phyloP scores from a whole-genome alignment of 2,113 vertebrate species.

The Lepisosteus osseus region DNA sequence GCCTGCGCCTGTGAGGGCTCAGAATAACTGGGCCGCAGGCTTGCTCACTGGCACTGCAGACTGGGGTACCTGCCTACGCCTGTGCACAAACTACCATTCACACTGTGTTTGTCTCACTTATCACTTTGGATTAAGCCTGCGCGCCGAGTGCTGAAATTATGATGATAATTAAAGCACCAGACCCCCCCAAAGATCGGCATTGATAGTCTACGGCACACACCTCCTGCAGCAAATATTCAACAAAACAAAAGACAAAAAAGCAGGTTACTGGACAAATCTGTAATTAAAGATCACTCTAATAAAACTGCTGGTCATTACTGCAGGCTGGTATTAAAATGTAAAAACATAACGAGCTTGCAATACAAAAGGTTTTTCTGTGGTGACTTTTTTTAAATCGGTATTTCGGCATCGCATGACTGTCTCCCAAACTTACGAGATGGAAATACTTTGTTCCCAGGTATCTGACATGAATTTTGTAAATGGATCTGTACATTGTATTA shows the following conservation, averaged over 20 bases:
- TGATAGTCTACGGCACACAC: conserved; percentile 31
- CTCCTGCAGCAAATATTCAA: conserved; percentile 14
- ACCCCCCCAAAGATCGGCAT: conserved; percentile 36
- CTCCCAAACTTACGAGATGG: no score
- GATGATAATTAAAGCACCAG: conserved; percentile 52
- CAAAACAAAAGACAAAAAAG: conserved; percentile 22
- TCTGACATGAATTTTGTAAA: no score
- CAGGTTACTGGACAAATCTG: conserved; percentile 7
- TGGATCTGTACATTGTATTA: no score
- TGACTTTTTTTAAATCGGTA: no score
- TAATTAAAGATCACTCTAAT: conserved; percentile 6
- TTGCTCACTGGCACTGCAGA: neutral
- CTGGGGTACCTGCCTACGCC: conserved; percentile 35
- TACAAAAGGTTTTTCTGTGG: no score
- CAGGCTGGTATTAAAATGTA: no score
- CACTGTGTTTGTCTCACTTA: conserved; percentile 32
- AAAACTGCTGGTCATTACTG: no score
- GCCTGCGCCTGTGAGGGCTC: neutral
- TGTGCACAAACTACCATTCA: neutral
- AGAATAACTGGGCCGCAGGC: neutral
- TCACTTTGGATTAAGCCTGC: conserved; percentile 57
- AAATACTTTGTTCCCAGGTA: no score
- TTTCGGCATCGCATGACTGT: no score
- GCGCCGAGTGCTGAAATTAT: conserved; percentile 45
- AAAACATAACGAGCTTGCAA: no score